phyloP scores from a whole-genome alignment of 2,113 vertebrate species.

The Muntiacus muntjak region DNA sequence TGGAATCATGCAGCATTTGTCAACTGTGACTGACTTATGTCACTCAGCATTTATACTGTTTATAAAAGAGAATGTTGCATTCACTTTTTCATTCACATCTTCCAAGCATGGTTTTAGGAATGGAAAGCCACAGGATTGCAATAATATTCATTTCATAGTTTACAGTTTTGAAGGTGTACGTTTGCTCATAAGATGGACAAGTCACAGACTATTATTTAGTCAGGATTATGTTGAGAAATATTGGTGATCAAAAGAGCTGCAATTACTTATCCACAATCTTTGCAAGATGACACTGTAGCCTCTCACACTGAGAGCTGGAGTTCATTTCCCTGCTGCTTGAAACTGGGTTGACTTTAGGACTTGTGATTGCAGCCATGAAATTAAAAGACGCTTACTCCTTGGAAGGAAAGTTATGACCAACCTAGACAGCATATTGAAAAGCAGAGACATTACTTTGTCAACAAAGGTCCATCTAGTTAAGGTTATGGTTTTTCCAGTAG shows the following conservation, averaged over 20 bases:
- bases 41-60: background rate
- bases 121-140: background rate
- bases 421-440: background rate
- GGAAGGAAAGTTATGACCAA: background rate
- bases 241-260: background rate
- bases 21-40: background rate
- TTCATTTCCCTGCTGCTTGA: background rate
- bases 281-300: background rate
- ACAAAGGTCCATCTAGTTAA: background rate
- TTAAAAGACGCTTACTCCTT: background rate
- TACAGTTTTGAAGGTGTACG: background rate
- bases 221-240: background rate
- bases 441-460: background rate
- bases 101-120: background rate
- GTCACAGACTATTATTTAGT: background rate
- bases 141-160: background rate
- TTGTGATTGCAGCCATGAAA: background rate
- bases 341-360: background rate
- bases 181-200: background rate
- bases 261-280: background rate
- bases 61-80: background rate
- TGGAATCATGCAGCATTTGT: background rate
- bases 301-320: background rate
- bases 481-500: background rate
- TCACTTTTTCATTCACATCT: background rate